A percentile compares a stretch with the other conserved stretches of the same genome.
Evolutionary conservation across 2,888 invertebrate species (phyloP).

Genomic region (Xestobium rufovillosum): DNA sequence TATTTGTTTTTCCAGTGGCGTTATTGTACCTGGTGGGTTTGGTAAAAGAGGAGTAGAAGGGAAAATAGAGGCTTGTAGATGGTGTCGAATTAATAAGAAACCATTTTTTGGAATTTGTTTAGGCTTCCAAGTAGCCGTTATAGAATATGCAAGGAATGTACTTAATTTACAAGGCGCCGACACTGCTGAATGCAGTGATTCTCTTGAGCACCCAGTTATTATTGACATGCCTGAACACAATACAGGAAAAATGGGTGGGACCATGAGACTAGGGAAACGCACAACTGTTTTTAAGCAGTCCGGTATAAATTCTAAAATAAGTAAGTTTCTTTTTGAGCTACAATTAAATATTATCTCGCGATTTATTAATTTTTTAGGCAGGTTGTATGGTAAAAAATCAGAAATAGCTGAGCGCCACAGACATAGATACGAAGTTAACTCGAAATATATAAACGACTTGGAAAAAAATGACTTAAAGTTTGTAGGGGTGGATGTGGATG

Average conservation of each 20-base stretch:
- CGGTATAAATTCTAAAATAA: slow-evolving; percentile 50
- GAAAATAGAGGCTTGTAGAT: slow-evolving; percentile 86
- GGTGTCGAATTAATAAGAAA: slow-evolving; percentile 83
- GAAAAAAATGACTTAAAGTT: slow-evolving; percentile 81
- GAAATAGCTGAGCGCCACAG: slow-evolving; percentile 90
- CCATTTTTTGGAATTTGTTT: slow-evolving; percentile 95
- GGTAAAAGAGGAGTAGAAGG: slow-evolving; percentile 94
- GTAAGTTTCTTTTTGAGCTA: too few species aligned
- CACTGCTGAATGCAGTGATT: slow-evolving; percentile 74
- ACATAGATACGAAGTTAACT: slow-evolving; percentile 97
- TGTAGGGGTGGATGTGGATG: slow-evolving; percentile 73
- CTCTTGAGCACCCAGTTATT: slow-evolving; percentile 71
- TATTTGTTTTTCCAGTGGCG: slow-evolving; percentile 56
- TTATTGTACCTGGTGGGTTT: slow-evolving; percentile 96
- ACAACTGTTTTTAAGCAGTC: slow-evolving; percentile 68
- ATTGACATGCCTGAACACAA: slow-evolving; percentile 99
- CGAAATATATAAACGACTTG: slow-evolving; percentile 68
- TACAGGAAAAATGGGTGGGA: slow-evolving; percentile 87
- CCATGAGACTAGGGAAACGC: slow-evolving; percentile 95
- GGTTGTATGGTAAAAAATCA: slow-evolving; percentile 70
- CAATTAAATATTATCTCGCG: neutral
- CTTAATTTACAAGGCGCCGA: slow-evolving; percentile 70
- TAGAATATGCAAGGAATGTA: slow-evolving; percentile 89
- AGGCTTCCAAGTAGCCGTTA: slow-evolving; percentile 94
- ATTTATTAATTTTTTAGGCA: slow-evolving; percentile 44